A percentile compares a stretch with the other conserved stretches of the same genome.
Conservation (phyloP, 2,113 vertebrate genomes). For the Synodontis membranacea region DNA sequence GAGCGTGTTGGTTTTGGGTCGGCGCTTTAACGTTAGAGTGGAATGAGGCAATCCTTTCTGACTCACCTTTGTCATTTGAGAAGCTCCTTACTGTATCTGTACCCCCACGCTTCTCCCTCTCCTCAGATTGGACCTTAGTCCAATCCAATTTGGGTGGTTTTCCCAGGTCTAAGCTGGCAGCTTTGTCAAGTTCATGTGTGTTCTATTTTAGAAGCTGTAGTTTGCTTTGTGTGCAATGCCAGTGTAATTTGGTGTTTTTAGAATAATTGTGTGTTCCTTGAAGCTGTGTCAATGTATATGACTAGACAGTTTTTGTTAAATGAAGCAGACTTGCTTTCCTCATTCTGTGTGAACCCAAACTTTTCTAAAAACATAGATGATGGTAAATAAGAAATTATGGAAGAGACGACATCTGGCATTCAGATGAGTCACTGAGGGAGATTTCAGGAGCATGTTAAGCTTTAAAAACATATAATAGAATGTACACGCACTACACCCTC, state of each 20-base stretch:
- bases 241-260: neutral
- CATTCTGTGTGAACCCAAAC: neutral
- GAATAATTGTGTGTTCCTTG: neutral
- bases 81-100: neutral
- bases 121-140: no score
- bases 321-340: neutral
- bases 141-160: constrained; percentile 1
- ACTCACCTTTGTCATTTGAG: neutral
- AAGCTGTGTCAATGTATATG: neutral
- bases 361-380: neutral
- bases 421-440: neutral
- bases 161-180: neutral
- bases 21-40: neutral
- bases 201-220: neutral
- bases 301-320: neutral
- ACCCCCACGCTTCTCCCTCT: neutral
- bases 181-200: neutral
- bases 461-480: neutral
- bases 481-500: neutral
- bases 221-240: neutral
- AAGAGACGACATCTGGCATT: neutral
- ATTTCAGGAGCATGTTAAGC: neutral
- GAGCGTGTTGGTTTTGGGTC: neutral
- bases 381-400: neutral
- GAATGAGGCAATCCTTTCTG: neutral